Evolutionary conservation across 2,888 invertebrate species (phyloP), one percentile per base, ranked within the genome.

Genomic region (Trisateles emortualis): DNA sequence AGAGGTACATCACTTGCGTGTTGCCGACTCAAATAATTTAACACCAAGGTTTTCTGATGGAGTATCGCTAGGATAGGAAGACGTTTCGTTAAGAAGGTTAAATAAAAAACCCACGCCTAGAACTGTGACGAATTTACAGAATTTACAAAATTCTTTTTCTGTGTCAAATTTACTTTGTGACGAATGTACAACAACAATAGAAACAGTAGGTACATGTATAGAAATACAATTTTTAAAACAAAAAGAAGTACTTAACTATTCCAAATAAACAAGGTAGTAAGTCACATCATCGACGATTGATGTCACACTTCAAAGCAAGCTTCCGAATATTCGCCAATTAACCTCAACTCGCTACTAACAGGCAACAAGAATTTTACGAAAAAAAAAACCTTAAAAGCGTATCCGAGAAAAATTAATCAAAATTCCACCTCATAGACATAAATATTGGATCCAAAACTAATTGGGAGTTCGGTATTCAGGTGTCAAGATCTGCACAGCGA

Each of bases 401-500:
- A 66, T 72, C 72, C 48, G 14, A 57, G 58, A 67, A 67, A 72
- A 49, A 43, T 63, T 46, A 65, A 73, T 70, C 59, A 67, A 73
- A 64, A 72, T 75, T 64, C 73, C 63, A 30, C 11, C 16, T 33
- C 33, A 19, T 33, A 32, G 17, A 38, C 44, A 42, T 55, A 55
- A 32, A 46, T 36, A 50, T 50, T 39, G 22, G n/a, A 24, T 52
- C 13, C 4, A 41, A 53, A 45, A 40, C 38, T 56, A 46, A 41
- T 36, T 46, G 39, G 30, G 3, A 16, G 51, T 47, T 50, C 56
- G 48, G 5, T 52, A 0, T 42, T 38, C 32, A 92, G 92, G 69
- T 92, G 92, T 61, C 90, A 90, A 76, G 91, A 92, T 47, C 50
- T 87, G 47, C 84, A 88, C 52, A 90, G 90, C 45, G 93, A 94